phyloP scores from a whole-genome alignment of 2,888 invertebrate genomes.

The Willowsia nigromaculata region DNA sequence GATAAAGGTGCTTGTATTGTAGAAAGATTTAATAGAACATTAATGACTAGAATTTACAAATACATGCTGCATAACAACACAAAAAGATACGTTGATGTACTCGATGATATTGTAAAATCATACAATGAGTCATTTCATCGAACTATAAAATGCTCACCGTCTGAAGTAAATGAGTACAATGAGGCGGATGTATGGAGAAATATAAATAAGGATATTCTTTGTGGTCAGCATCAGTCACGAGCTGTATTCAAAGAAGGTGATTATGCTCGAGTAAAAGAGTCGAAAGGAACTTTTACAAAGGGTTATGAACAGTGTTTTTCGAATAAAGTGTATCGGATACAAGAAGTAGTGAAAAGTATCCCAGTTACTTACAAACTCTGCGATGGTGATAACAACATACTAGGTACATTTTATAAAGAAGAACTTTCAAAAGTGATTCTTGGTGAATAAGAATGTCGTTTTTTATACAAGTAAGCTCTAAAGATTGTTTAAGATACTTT shows the following conservation, averaged over 20 bases:
- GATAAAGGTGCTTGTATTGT: slow-evolving; percentile 48
- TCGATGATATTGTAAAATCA: slow-evolving; percentile 5
- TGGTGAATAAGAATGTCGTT: slow-evolving; percentile 29
- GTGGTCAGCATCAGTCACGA: no score
- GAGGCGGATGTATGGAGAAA: slow-evolving; percentile 45
- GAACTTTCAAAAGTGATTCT: slow-evolving; percentile 46
- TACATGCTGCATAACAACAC: slow-evolving; percentile 38
- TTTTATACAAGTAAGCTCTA: not conserved
- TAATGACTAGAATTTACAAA: slow-evolving; percentile 42
- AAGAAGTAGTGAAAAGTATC: slow-evolving; percentile 16
- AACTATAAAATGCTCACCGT: slow-evolving; percentile 4
- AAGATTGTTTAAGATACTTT: not conserved
- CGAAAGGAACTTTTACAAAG: slow-evolving; percentile 31
- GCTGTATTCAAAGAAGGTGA: not conserved
- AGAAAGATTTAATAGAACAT: slow-evolving; percentile 65
- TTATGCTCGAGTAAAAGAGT: not conserved
- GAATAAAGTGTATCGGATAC: slow-evolving; percentile 16
- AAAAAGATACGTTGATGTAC: slow-evolving; percentile 42
- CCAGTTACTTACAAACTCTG: slow-evolving; percentile 41
- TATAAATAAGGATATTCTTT: not conserved
- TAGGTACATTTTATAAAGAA: slow-evolving; percentile 43
- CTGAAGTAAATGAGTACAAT: slow-evolving; percentile 26
- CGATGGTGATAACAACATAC: not conserved
- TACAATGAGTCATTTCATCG: slow-evolving; percentile 60
- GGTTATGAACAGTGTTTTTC: slow-evolving; percentile 50